Conservation (phyloP, 2,888 invertebrate genomes). For the Dynastes grantii region DNA sequence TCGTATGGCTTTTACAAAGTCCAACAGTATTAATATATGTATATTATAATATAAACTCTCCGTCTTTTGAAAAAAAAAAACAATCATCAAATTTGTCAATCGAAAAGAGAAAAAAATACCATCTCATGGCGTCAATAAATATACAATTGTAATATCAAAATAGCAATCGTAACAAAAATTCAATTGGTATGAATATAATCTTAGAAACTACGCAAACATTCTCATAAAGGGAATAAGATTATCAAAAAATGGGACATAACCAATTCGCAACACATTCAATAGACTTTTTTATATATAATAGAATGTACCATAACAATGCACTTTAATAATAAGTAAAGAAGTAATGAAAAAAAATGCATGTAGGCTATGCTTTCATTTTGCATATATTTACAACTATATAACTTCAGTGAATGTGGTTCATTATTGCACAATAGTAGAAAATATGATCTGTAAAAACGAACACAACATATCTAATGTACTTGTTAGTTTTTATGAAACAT, state of each 20-base stretch:
- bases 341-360: conserved; percentile 28
- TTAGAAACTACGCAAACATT: conserved; percentile 43
- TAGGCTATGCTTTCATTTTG: conserved; percentile 36
- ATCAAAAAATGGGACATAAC: conserved; percentile 18
- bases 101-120: conserved; percentile 12
- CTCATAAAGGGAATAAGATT: conserved; percentile 3
- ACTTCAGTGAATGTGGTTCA: conserved; percentile 8
- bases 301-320: conserved; percentile 34
- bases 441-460: background rate
- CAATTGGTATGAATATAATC: conserved; percentile 22
- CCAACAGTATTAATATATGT: conserved; percentile 50
- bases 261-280: conserved; percentile 35
- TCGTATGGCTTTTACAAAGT: conserved; percentile 53
- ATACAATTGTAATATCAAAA: conserved; percentile 33
- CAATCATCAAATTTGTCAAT: conserved; percentile 27
- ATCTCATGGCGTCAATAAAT: conserved; percentile 25
- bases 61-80: conserved; percentile 49
- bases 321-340: conserved; percentile 2
- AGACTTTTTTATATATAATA: conserved; percentile 18
- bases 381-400: conserved; percentile 1
- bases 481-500: background rate
- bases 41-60: conserved; percentile 50
- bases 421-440: background rate
- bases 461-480: background rate
- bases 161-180: conserved; percentile 39